phyloP scores from a whole-genome alignment of 2,113 vertebrate species.

The Hylia prasina region DNA sequence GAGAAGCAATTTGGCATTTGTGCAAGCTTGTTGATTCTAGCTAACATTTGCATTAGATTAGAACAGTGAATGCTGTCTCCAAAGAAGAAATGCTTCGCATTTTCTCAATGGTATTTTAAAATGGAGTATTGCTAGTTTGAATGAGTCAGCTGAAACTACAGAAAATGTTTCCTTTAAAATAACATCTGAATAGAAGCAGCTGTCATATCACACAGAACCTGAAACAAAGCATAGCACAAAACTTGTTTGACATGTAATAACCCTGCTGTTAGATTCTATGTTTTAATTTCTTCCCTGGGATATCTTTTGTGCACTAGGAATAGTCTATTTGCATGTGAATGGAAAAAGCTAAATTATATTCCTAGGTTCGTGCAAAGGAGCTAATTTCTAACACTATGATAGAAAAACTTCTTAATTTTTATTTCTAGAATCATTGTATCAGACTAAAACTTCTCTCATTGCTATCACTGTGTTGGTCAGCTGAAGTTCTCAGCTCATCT shows the following conservation, averaged over 20 bases:
- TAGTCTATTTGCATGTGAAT: constrained; percentile 70
- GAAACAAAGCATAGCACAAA: constrained; percentile 53
- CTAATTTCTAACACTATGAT: constrained; percentile 28
- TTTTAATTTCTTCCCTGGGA: constrained; percentile 68
- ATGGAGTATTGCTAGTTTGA: constrained; percentile 26
- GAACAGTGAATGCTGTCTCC: constrained; percentile 39
- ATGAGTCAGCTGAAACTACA: constrained; percentile 63
- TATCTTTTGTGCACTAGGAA: constrained; percentile 58
- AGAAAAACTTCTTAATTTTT: constrained; percentile 35
- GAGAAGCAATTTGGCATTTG: not conserved
- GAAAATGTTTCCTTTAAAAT: constrained; percentile 50
- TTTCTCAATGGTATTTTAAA: constrained; percentile 57
- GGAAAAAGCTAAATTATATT: constrained; percentile 60
- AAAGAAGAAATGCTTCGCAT: constrained; percentile 40
- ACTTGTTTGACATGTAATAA: constrained; percentile 56
- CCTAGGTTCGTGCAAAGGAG: constrained; percentile 40
- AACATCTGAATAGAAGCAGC: constrained; percentile 68
- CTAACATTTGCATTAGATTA: constrained; percentile 52
- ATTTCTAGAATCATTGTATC: constrained; percentile 29
- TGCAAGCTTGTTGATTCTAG: constrained; percentile 33
- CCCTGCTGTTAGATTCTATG: constrained; percentile 45
- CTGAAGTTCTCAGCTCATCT: constrained; percentile 50
- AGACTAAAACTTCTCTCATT: constrained; percentile 31
- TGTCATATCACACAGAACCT: constrained; percentile 59
- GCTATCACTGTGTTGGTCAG: constrained; percentile 47